Evolutionary conservation across 1,140 invertebrate genomes (phyloP).

Genomic region (Lepidurus couesii): DNA sequence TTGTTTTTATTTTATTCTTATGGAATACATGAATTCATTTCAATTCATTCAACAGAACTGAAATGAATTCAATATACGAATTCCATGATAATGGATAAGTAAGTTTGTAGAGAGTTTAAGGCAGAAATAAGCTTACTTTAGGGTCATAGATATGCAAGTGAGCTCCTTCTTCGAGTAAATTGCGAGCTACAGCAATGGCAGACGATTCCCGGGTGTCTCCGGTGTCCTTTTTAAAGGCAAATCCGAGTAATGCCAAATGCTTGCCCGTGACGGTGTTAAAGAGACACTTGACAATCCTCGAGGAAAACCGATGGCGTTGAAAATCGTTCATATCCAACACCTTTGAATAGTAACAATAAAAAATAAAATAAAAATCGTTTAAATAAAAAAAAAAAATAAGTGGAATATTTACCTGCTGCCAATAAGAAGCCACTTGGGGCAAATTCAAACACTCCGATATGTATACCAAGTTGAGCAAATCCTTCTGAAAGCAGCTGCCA

Average conservation of each 20-base stretch:
- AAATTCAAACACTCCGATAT: conserved; percentile 93
- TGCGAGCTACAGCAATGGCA: conserved; percentile 87
- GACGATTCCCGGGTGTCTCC: conserved; percentile 96
- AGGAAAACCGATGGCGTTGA: conserved; percentile 87
- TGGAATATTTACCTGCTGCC: conserved; percentile 68
- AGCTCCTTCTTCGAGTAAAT: conserved; percentile 92
- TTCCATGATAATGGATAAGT: background rate
- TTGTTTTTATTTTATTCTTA: too few species aligned
- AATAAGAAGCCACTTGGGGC: conserved; percentile 92
- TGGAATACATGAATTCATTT: background rate
- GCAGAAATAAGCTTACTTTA: conserved; percentile 66
- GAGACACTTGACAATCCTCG: conserved; percentile 84
- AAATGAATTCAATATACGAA: background rate
- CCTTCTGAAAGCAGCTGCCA: conserved; percentile 99
- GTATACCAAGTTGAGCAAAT: conserved; percentile 96
- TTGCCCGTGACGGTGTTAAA: conserved; percentile 98
- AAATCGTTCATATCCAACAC: conserved; percentile 97
- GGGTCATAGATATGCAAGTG: conserved; percentile 94
- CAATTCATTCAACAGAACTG: background rate
- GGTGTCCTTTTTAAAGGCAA: conserved; percentile 99
- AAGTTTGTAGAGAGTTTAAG: background rate
- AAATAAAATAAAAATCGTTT: background rate
- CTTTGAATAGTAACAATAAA: conserved; percentile 46
- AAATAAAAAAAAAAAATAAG: conserved; percentile 30
- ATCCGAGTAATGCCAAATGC: conserved; percentile 89